Percentiles rank a stretch among this genome's conserved stretches.
These are phyloP conservation scores for Melanotaenia parkinsoni DNA, from an alignment of 2,797 vertebrate species.

Conservation along the genomic window DNA sequence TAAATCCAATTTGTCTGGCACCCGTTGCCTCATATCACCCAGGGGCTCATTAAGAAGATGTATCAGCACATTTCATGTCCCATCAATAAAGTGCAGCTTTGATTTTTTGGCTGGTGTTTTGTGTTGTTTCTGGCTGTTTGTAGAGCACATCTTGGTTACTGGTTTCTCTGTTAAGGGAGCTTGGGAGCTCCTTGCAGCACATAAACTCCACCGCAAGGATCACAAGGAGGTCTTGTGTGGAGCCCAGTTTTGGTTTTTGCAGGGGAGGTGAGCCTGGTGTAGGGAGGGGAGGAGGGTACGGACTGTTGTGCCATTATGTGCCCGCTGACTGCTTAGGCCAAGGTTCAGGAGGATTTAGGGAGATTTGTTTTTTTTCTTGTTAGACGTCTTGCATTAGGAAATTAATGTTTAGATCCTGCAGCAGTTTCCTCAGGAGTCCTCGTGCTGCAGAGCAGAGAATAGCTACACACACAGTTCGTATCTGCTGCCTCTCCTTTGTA, in stretches of 20 bases:
- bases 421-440: too few relatives aligned
- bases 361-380: slow-evolving; percentile 24
- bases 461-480: slow-evolving; percentile 19
- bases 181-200: slow-evolving; percentile 44
- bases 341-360: slow-evolving; percentile 42
- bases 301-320: slow-evolving; percentile 20
- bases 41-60: slow-evolving; percentile 54
- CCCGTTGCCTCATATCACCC: slow-evolving; percentile 38
- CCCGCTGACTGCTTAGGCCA: slow-evolving; percentile 37
- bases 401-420: too few relatives aligned
- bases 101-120: slow-evolving; percentile 47
- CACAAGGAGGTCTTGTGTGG: slow-evolving; percentile 44
- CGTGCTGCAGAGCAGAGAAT: too few relatives aligned
- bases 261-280: not conserved
- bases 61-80: slow-evolving; percentile 57
- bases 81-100: slow-evolving; percentile 48
- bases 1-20: slow-evolving; percentile 63
- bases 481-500: slow-evolving; percentile 10
- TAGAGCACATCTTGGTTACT: slow-evolving; percentile 36
- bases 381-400: slow-evolving; percentile 10
- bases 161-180: slow-evolving; percentile 41
- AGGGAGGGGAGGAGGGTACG: not conserved
- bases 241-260: slow-evolving; percentile 17
- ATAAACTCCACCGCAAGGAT: slow-evolving; percentile 53
- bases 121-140: slow-evolving; percentile 69